These are phyloP conservation scores for Aplysina aerophoba DNA, from an alignment of 37 sponge, comb jelly and placozoan species.

Conservation along the genomic window DNA sequence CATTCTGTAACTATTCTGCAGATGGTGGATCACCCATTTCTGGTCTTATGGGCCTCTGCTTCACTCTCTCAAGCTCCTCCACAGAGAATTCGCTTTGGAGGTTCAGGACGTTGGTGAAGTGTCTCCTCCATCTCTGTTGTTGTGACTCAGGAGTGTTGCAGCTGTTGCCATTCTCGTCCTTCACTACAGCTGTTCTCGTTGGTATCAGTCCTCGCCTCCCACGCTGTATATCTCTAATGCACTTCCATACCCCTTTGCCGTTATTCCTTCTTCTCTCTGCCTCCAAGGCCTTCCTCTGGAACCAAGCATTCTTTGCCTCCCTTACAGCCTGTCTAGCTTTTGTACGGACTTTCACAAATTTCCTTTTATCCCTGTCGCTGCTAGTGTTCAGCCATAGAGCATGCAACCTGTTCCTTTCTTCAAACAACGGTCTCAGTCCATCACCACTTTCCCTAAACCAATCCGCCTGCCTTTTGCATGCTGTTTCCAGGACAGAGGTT, in stretches of 20 bases:
- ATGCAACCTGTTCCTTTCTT: conserved; percentile 14
- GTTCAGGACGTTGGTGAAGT: conserved; percentile 20
- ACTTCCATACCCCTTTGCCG: conserved; percentile 32
- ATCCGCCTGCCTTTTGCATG: background rate
- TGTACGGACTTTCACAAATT: background rate
- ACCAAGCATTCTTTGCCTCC: conserved; percentile 35
- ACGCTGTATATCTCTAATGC: conserved; percentile 42
- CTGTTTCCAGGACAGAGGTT: background rate
- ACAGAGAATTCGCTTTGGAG: conserved; percentile 35
- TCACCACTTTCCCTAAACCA: conserved; percentile 2
- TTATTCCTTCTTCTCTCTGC: conserved; percentile 39
- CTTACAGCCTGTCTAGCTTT: conserved; percentile 24
- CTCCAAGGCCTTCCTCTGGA: conserved; percentile 41
- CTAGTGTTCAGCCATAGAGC: conserved; percentile 8
- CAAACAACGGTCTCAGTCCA: background rate
- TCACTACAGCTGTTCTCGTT: background rate
- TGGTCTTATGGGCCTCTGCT: background rate
- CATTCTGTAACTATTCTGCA: background rate
- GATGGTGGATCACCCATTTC: conserved; percentile 23
- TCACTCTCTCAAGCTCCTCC: background rate
- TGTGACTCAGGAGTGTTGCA: conserved; percentile 21
- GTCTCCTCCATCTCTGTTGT: conserved; percentile 37
- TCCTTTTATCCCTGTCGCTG: conserved; percentile 21
- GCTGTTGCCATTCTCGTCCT: conserved; percentile 31
- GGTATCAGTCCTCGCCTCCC: conserved; percentile 46